Evolutionary conservation across 2,888 invertebrate species (phyloP).

Genomic region (Eupithecia centaureata): DNA sequence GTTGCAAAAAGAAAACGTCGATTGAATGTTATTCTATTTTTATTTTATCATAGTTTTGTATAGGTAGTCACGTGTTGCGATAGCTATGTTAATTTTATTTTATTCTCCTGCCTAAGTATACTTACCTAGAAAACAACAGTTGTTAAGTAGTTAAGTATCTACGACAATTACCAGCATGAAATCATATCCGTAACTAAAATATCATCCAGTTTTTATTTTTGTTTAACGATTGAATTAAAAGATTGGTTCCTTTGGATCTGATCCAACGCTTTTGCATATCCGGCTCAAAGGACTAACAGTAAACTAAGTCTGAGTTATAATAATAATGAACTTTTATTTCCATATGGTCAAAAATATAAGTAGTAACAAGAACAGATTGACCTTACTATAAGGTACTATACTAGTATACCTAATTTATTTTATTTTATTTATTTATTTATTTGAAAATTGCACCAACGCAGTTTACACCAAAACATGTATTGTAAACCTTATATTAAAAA

Average conservation of each 20-base stretch:
- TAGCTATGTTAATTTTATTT: constrained; percentile 28
- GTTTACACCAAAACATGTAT: too few relatives aligned
- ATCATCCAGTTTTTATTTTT: neutral
- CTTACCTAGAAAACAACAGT: neutral
- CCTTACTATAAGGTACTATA: too few relatives aligned
- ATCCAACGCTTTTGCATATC: neutral
- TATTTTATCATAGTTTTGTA: constrained; percentile 28
- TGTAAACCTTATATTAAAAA: too few relatives aligned
- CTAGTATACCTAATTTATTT: too few relatives aligned
- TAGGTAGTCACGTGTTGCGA: constrained; percentile 16
- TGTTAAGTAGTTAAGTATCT: neutral
- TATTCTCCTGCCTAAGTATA: neutral
- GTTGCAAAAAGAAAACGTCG: constrained; percentile 17
- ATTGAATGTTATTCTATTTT: constrained; percentile 26
- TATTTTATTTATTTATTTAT: too few relatives aligned
- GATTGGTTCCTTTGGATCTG: neutral
- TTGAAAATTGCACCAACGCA: too few relatives aligned
- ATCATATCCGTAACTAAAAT: constrained; percentile 14
- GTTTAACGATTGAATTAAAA: neutral
- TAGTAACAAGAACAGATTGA: too few relatives aligned
- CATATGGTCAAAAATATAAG: too few relatives aligned
- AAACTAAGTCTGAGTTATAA: too few relatives aligned
- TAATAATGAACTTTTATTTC: too few relatives aligned
- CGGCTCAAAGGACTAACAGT: neutral
- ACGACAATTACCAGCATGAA: neutral